Base-by-base conservation (phyloP, 2,888 invertebrate species). In the Andrena fulva region DNA sequence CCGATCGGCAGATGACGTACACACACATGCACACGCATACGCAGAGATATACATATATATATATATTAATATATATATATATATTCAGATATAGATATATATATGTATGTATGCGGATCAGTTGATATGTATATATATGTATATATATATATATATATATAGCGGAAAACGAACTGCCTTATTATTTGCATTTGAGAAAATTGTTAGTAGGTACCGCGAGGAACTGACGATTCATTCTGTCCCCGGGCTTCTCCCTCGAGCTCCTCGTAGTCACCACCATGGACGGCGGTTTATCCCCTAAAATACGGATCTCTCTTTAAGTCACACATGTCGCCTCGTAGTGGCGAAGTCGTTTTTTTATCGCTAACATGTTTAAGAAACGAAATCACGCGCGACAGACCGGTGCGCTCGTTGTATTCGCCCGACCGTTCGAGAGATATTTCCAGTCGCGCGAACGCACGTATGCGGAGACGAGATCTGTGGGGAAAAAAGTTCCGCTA, bases 141-240 rank as follows among this genome's bases (percentile, higher is more conserved):
- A 64, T 76, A 59, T 80, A 76, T 77, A 84, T 73, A 78, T 75
- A 71, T 75, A 64, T 73, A 78, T 76, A 82, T 82, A 75, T 80
- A 84, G 80, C 83, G 74, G 81, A 86, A 84, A 77, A 78, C 85
- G 80, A 85, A 80, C 80, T 85, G 84, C 80, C 74, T 78, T 84
- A 82, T 78, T 84, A 82, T 77, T 86, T 85, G 85, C 85, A 81
- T 74, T 82, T 84, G 79, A 84, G 79, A 89, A 89, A 85, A 80
- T 56, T 24, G 24, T 85, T 78, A 82, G 87, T 86, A 87, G 91
- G 95, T 97, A 98, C 98, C 97, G 97, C 97, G 95, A 98, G 95
- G 95, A 98, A 98, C 95, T 97, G 97, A 92, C 97, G 97, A 96
- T 97, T 97, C 95, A 96, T 96, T 94, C 96, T 96, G 94, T 97